Evolutionary conservation across 1,140 invertebrate genomes (phyloP).

Genomic region (Drosophila grimshawi): DNA sequence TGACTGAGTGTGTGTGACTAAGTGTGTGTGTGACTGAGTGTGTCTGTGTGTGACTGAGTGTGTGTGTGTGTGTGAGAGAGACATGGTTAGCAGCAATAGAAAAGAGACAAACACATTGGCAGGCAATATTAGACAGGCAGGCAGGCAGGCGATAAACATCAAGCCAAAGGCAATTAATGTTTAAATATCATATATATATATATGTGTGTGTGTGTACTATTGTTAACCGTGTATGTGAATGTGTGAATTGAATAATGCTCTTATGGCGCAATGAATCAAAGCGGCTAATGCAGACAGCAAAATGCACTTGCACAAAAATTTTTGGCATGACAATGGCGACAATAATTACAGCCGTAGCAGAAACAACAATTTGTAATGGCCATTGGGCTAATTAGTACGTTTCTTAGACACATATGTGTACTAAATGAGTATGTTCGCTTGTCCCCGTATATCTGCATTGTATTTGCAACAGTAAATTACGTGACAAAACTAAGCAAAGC

Average conservation of each 20-base stretch:
- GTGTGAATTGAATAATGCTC: slow-evolving; percentile 29
- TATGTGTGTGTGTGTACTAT: background rate
- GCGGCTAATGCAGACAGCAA: slow-evolving; percentile 46
- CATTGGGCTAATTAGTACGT: slow-evolving; percentile 52
- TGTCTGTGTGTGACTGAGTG: background rate
- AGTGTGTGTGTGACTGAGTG: too few species aligned
- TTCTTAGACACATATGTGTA: slow-evolving; percentile 38
- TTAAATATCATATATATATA: slow-evolving; percentile 28
- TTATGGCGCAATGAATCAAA: slow-evolving; percentile 49
- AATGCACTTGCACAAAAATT: slow-evolving; percentile 51
- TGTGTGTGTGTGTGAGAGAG: background rate
- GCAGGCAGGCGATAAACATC: slow-evolving; percentile 16
- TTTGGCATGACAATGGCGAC: slow-evolving; percentile 43
- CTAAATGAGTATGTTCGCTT: background rate
- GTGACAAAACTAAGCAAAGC: slow-evolving; percentile 55
- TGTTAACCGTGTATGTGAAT: background rate
- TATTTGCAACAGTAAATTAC: slow-evolving; percentile 53
- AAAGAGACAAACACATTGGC: background rate
- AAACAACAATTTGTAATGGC: slow-evolving; percentile 41
- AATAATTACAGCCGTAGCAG: slow-evolving; percentile 30
- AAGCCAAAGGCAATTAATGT: slow-evolving; percentile 13
- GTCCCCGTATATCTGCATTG: slow-evolving; percentile 15
- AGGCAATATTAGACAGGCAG: slow-evolving; percentile 1
- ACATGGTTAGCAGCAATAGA: background rate
- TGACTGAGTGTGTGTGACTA: background rate